phyloP scores from a whole-genome alignment of 2,888 invertebrate species.

The Zaprionus lineosus region DNA sequence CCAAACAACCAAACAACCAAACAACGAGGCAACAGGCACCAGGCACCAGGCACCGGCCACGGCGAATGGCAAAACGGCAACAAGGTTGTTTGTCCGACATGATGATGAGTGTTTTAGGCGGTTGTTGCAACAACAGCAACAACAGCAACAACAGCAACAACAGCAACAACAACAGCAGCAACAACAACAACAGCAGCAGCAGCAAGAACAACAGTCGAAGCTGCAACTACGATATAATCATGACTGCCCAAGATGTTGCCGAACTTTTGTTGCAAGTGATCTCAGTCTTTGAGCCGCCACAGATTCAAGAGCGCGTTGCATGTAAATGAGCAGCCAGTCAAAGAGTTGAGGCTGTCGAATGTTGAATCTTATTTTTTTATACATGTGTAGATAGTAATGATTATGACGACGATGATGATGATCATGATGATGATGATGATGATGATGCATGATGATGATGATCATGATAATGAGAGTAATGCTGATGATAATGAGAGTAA shows the following conservation, averaged over 20 bases:
- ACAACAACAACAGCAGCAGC: conserved; percentile 35
- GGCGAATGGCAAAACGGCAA: conserved; percentile 61
- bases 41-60: conserved; percentile 39
- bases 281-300: conserved; percentile 51
- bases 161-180: conserved; percentile 39
- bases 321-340: conserved; percentile 63
- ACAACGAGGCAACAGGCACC: conserved; percentile 20
- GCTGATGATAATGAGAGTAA: conserved; percentile 16
- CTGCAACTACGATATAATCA: conserved; percentile 55
- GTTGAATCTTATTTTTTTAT: conserved; percentile 30
- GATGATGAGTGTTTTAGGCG: conserved; percentile 77
- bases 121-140: conserved; percentile 45
- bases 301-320: conserved; percentile 62
- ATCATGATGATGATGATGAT: conserved; percentile 13
- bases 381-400: conserved; percentile 40
- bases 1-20: conserved; percentile 13
- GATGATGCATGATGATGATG: conserved; percentile 6
- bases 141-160: conserved; percentile 24
- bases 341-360: conserved; percentile 59
- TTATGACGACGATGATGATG: conserved; percentile 26
- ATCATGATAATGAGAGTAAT: conserved; percentile 14
- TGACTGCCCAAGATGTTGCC: conserved; percentile 72
- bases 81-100: conserved; percentile 78
- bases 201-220: conserved; percentile 21
- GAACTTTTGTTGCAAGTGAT: conserved; percentile 60